Conservation (phyloP, 1,140 invertebrate genomes). For the Odontomachus brunneus region DNA sequence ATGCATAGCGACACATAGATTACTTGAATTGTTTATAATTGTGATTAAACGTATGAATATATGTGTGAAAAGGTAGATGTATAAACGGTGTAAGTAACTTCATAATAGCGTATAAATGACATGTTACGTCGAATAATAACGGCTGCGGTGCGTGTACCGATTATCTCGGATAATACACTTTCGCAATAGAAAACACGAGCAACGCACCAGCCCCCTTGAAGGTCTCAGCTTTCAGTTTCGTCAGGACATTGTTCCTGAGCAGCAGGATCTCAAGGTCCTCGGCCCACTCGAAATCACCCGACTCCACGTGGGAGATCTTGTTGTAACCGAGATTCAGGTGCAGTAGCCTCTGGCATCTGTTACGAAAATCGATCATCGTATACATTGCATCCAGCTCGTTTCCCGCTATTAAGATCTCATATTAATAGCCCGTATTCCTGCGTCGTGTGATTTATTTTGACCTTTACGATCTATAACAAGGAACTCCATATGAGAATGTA, state of each 20-base stretch:
- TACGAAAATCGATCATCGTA: conserved; percentile 20
- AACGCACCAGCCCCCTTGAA: conserved; percentile 86
- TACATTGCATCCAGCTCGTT: conserved; percentile 31
- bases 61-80: no score
- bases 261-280: conserved; percentile 92
- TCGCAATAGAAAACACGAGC: conserved; percentile 16
- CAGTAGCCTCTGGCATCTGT: conserved; percentile 89
- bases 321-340: conserved; percentile 96
- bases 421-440: not conserved
- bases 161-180: conserved; percentile 23
- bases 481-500: not conserved
- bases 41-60: no score
- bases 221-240: conserved; percentile 89
- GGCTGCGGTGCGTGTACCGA: not conserved
- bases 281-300: conserved; percentile 93
- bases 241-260: conserved; percentile 93
- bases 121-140: not conserved
- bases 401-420: conserved; percentile 2
- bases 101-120: not conserved
- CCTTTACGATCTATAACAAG: conserved; percentile 29
- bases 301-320: conserved; percentile 90
- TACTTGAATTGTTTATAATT: no score
- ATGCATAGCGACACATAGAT: no score
- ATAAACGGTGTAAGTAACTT: not conserved
- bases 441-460: conserved; percentile 39